Evolutionary conservation across 2,888 invertebrate genomes (phyloP).

Genomic region (Chouioia cunea): DNA sequence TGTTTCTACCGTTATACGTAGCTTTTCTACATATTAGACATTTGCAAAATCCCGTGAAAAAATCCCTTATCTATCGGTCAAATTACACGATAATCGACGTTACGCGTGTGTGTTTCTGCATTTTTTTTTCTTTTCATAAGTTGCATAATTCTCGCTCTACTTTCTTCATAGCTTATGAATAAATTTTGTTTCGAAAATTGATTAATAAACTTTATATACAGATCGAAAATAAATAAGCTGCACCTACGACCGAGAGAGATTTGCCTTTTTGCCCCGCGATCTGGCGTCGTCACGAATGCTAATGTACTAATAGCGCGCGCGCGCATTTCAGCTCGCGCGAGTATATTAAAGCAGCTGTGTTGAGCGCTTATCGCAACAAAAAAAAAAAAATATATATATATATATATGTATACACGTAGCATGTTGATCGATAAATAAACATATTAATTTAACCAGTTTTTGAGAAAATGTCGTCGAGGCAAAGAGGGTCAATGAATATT

Average conservation of each 20-base stretch:
- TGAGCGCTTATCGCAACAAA: background rate
- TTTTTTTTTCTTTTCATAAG: too few relatives aligned
- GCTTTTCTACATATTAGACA: background rate
- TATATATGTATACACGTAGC: too few relatives aligned
- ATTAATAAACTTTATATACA: background rate
- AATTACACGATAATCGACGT: background rate
- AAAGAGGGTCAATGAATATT: too few relatives aligned
- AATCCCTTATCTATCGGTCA: background rate
- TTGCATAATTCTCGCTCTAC: too few relatives aligned
- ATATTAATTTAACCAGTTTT: too few relatives aligned
- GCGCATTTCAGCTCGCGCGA: too few relatives aligned
- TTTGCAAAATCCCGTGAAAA: too few relatives aligned
- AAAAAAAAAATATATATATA: constrained; percentile 6
- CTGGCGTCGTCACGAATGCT: constrained; percentile 25
- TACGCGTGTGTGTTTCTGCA: background rate
- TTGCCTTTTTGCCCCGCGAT: constrained; percentile 30
- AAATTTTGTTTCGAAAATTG: background rate
- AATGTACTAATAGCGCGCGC: constrained; percentile 19
- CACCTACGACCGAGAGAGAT: too few relatives aligned
- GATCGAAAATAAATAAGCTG: constrained; percentile 11
- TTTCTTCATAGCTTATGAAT: too few relatives aligned
- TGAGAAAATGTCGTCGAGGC: too few relatives aligned
- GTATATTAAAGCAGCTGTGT: too few relatives aligned
- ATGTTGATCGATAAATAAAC: too few relatives aligned
- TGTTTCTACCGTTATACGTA: background rate